phyloP scores from a whole-genome alignment of 2,797 vertebrate species.

The Agapornis canus region DNA sequence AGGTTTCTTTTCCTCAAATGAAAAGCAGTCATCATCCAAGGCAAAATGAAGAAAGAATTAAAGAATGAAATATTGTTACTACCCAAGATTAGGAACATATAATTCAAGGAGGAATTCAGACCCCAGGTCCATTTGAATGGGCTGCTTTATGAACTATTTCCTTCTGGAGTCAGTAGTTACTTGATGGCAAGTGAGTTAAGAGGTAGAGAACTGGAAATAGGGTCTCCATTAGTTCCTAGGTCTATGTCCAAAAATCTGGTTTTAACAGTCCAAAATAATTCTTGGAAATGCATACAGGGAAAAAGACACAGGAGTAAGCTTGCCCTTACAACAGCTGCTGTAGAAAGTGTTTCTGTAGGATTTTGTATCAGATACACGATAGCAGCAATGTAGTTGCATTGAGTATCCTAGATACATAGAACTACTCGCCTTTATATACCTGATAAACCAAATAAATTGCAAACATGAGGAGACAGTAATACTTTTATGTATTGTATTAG shows the following conservation, averaged over 20 bases:
- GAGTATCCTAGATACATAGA: neutral
- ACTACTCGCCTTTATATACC: neutral
- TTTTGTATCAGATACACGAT: neutral
- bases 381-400: neutral
- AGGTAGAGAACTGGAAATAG: neutral
- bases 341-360: neutral
- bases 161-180: neutral
- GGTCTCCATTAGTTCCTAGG: neutral
- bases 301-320: neutral
- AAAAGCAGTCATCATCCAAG: neutral
- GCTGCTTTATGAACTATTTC: neutral
- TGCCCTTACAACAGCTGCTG: neutral
- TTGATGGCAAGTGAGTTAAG: neutral
- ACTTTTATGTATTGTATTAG: neutral
- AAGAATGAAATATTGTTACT: neutral
- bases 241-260: neutral
- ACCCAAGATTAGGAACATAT: neutral
- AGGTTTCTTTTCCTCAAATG: neutral
- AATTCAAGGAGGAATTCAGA: neutral
- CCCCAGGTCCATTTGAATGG: neutral
- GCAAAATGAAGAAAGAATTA: neutral
- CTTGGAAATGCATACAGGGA: neutral
- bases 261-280: neutral
- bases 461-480: neutral
- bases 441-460: neutral